Conservation (phyloP, 1,140 invertebrate species). For the Papilio aristodemus region DNA sequence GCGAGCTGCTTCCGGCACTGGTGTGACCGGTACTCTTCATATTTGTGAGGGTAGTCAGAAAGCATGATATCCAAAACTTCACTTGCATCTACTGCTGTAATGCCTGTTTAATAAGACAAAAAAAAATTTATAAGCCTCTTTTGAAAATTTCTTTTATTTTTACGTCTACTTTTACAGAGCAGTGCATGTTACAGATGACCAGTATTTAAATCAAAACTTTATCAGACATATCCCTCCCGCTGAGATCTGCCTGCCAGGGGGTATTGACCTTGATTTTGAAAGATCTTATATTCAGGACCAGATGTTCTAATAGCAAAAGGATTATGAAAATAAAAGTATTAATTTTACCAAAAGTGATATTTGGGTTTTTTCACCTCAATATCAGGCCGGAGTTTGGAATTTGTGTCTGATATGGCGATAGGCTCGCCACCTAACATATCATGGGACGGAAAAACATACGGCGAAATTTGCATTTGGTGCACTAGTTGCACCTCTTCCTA, state of each 20-base stretch:
- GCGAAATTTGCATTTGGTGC: no score
- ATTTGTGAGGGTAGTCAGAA: conserved; percentile 96
- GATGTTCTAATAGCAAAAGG: no score
- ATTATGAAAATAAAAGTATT: no score
- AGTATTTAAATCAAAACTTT: not conserved
- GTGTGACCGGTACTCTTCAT: conserved; percentile 93
- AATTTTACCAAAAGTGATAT: no score
- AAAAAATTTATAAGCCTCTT: no score
- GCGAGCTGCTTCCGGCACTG: conserved; percentile 88
- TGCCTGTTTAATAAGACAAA: conserved; percentile 78
- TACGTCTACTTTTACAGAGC: not conserved
- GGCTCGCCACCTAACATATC: no score
- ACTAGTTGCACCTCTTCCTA: no score
- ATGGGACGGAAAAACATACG: no score
- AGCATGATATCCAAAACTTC: conserved; percentile 97
- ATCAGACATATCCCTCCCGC: not conserved
- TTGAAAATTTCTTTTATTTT: no score
- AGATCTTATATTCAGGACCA: not conserved
- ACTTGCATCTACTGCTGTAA: conserved; percentile 94
- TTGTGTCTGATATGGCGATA: no score
- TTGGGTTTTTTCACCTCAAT: no score
- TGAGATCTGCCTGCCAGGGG: not conserved
- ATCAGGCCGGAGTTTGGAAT: no score
- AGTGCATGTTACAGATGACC: not conserved
- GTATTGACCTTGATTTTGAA: not conserved